Conservation (phyloP, 2,797 vertebrate genomes). For the Channallabes apus region DNA sequence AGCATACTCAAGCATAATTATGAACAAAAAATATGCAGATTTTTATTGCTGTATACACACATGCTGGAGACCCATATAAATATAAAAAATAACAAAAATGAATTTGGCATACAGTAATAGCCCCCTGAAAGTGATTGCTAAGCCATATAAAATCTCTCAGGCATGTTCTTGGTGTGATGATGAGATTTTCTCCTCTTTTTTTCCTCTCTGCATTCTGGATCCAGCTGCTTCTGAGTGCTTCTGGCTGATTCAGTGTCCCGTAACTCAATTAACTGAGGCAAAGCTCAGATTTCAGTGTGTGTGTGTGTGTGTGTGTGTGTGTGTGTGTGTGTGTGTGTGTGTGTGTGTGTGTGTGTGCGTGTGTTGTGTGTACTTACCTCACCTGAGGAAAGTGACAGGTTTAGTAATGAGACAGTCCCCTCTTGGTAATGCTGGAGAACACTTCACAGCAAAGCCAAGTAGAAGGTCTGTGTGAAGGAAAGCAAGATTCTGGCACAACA, state of each 20-base stretch:
- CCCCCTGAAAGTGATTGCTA: no score
- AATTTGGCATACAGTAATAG: no score
- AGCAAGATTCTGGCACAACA: no score
- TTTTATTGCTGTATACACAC: no score
- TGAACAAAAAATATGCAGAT: no score
- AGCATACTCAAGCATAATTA: no score
- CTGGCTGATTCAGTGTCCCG: not conserved
- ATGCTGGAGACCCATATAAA: no score
- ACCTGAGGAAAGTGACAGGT: constrained; percentile 65
- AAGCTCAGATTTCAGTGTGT: not conserved
- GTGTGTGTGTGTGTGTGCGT: not conserved
- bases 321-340: not conserved
- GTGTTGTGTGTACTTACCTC: constrained; percentile 50
- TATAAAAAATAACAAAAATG: no score
- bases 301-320: not conserved
- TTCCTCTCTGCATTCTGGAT: not conserved
- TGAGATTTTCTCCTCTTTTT: not conserved
- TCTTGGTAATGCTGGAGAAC: not conserved
- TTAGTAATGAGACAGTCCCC: constrained; percentile 64
- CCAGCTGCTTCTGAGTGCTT: not conserved
- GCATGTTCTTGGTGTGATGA: not conserved
- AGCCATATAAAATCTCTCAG: not conserved
- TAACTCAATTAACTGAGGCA: not conserved
- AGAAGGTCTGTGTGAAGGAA: no score
- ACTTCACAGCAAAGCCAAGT: no score